A percentile compares a stretch with the other conserved stretches of the same genome.
Evolutionary conservation across 1,140 invertebrate species (phyloP).

Genomic region (Diuraphis noxia): DNA sequence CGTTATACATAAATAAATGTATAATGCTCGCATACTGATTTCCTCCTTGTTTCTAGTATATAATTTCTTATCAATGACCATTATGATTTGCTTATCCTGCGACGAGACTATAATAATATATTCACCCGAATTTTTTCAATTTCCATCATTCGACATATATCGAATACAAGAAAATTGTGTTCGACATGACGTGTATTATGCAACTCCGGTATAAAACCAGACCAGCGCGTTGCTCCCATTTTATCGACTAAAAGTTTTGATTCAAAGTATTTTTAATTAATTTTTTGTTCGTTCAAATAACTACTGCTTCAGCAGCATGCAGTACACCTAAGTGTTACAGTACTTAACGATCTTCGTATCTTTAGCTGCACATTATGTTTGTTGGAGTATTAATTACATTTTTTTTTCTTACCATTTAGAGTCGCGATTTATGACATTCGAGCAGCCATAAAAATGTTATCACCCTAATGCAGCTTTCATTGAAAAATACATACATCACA

Average conservation of each 20-base stretch:
- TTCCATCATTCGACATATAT: background rate
- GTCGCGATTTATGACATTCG: constrained; percentile 26
- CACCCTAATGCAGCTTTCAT: constrained; percentile 44
- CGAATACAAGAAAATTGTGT: background rate
- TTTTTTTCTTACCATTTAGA: constrained; percentile 21
- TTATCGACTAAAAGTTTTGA: background rate
- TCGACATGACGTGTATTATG: background rate
- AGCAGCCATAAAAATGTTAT: constrained; percentile 29
- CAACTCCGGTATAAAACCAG: background rate
- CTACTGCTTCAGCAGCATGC: no score
- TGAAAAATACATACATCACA: constrained; percentile 39
- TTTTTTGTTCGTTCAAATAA: background rate
- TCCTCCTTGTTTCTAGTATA: no score
- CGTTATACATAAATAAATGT: no score
- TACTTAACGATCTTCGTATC: constrained; percentile 15
- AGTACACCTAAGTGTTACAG: background rate
- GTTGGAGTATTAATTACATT: constrained; percentile 29
- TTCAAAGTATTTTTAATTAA: background rate
- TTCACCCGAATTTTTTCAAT: background rate
- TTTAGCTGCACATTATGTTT: background rate
- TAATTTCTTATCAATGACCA: no score
- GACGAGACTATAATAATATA: no score
- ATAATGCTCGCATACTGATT: no score
- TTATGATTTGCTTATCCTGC: no score
- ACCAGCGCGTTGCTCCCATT: background rate